These are phyloP conservation scores for Drosophila lacicola DNA, from an alignment of 2,888 invertebrate genomes.

Conservation along the genomic window DNA sequence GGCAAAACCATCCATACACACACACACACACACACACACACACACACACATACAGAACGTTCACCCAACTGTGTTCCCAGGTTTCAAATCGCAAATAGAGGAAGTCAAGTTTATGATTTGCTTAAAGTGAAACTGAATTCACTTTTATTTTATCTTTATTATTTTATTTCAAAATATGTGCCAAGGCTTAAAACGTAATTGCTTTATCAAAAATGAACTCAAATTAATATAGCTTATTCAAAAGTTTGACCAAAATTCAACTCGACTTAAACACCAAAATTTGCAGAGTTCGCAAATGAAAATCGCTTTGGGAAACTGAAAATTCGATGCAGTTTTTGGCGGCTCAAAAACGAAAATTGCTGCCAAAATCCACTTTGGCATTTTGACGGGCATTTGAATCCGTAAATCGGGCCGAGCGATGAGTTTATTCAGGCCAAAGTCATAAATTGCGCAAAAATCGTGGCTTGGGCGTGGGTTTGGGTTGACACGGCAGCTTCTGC, in stretches of 20 bases:
- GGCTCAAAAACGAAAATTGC: slow-evolving; percentile 45
- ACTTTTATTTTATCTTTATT: not conserved
- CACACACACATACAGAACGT: slow-evolving; percentile 1
- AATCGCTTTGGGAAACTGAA: slow-evolving; percentile 21
- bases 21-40: slow-evolving; percentile 7
- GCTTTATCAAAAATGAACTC: no score
- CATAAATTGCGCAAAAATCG: slow-evolving; percentile 66
- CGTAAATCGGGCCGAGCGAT: slow-evolving; percentile 38
- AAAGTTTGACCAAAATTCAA: not conserved
- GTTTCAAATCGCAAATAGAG: slow-evolving; percentile 11
- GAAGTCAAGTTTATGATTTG: not conserved
- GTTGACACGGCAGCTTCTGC: slow-evolving; percentile 7
- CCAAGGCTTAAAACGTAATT: not conserved
- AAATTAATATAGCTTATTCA: not conserved
- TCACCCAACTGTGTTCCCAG: slow-evolving; percentile 8
- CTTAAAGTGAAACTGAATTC: not conserved
- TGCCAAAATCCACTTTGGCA: slow-evolving; percentile 56
- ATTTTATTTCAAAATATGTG: no score
- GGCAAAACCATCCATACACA: not conserved
- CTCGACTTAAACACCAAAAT: no score
- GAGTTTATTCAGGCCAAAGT: slow-evolving; percentile 69
- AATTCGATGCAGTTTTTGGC: slow-evolving; percentile 12
- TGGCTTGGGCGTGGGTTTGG: slow-evolving; percentile 19
- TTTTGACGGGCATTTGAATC: slow-evolving; percentile 53
- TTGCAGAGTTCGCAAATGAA: not conserved